Base-by-base conservation (phyloP, 2,113 vertebrate genomes). In the Beaufortia kweichowensis region DNA sequence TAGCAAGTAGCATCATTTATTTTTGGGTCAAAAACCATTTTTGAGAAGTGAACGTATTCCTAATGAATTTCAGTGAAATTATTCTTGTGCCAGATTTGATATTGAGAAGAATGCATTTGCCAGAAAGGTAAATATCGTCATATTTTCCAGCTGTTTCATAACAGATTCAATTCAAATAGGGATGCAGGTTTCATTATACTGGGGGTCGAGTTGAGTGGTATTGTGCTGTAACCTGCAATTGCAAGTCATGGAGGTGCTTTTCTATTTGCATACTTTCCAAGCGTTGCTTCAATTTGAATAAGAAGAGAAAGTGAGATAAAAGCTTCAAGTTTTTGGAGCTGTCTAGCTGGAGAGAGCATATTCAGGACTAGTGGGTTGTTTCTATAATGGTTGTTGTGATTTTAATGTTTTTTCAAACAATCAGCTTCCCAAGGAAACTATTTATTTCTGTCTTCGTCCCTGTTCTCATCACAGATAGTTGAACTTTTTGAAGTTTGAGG, bases 241-340 rank as follows among this genome's bases (percentile, higher is more conserved):
- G 65, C 26, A 50, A 3, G 3, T 41, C 23, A 65, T 46, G 24
- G 39, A 21, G 19, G 5, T 53, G 26, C 46, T 31, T 68, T 21
- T 21, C 6, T 53, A 21, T 53, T 48, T 68, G 26, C 28, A 68
- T 53, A 69, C 5, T 55, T 33, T 35, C 1, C 48, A 15, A 69
- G 48, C 48, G 23, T 55, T 55, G 14, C 48, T 4, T 55, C 12
- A 35, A 69, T 69, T 69, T 69, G 66, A 69, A 69, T 69, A 69
- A 55, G 48, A 69, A 69, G 46, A 55, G 48, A 35, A 69, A 33
- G 10, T 23, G n/a, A 69, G 43, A 69, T 69, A 23, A 35, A 69
- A 23, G 48, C 26, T 6, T 55, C 21, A 48, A 1, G 65, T 55
- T 69, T 69, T 69, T 53, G 66, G 48, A 10, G 28, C 66, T 23